Evolutionary conservation across 1,140 invertebrate genomes (phyloP).

Genomic region (Tenebrio molitor): DNA sequence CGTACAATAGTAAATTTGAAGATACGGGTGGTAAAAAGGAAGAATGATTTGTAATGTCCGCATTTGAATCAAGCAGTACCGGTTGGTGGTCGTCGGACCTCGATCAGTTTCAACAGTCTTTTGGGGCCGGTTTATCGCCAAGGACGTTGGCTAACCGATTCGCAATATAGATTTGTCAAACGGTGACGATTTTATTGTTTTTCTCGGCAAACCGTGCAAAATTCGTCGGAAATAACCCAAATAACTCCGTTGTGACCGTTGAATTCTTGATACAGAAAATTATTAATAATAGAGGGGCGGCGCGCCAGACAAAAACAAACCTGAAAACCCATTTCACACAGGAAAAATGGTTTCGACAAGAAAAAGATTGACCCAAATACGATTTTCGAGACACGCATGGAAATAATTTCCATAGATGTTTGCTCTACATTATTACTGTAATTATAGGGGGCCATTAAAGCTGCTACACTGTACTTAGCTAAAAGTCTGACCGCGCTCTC

Average conservation of each 20-base stretch:
- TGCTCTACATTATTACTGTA: slow-evolving; percentile 13
- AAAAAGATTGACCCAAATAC: too few relatives aligned
- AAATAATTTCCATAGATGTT: slow-evolving; percentile 2
- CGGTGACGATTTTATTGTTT: neutral
- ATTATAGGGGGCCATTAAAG: neutral
- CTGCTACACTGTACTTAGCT: too few relatives aligned
- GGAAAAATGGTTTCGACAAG: neutral
- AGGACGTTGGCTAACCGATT: neutral
- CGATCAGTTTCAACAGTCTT: neutral
- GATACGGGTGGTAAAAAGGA: too few relatives aligned
- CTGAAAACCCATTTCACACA: neutral
- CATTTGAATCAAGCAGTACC: too few relatives aligned
- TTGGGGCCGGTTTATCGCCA: neutral
- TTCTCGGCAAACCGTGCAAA: neutral
- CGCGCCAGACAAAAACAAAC: neutral
- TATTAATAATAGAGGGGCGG: too few relatives aligned
- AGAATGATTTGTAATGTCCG: too few relatives aligned
- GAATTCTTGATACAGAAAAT: too few relatives aligned
- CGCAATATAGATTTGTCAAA: neutral
- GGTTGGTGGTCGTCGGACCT: too few relatives aligned
- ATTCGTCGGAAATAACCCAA: neutral
- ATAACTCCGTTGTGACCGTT: too few relatives aligned
- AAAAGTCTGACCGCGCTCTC: too few relatives aligned
- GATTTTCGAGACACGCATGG: neutral
- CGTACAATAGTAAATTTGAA: too few relatives aligned